Evolutionary conservation across 1,140 invertebrate genomes (phyloP).

Genomic region (Neodiprion lecontei): DNA sequence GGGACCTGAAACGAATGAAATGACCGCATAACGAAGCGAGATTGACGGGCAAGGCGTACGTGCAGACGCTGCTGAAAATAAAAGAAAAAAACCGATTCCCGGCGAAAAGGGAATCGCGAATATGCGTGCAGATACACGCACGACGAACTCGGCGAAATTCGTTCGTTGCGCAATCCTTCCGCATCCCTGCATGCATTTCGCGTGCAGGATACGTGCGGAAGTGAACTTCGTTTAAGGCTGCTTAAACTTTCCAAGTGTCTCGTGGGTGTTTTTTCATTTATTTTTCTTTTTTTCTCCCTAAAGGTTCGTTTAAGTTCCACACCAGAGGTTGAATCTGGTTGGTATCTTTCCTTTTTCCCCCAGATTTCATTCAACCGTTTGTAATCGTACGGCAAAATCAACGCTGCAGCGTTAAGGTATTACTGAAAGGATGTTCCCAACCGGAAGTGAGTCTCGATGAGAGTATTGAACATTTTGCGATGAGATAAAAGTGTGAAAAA

Average conservation of each 20-base stretch:
- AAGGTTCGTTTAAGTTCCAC: not conserved
- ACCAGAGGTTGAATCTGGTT: too few relatives aligned
- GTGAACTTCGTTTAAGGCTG: not conserved
- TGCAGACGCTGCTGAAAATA: conserved; percentile 11
- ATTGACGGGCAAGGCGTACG: not conserved
- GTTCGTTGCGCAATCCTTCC: not conserved
- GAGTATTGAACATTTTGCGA: not conserved
- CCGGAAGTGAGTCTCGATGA: too few relatives aligned
- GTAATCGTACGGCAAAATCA: too few relatives aligned
- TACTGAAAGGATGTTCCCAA: not conserved
- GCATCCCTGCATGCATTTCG: not conserved
- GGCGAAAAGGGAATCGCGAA: conserved; percentile 13
- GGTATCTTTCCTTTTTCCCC: too few relatives aligned
- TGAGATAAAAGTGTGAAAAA: not conserved
- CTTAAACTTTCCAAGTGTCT: not conserved
- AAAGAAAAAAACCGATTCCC: conserved; percentile 13
- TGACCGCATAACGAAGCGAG: conserved; percentile 15
- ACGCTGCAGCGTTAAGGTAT: too few relatives aligned
- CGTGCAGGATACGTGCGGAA: too few relatives aligned
- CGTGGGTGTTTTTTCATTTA: not conserved
- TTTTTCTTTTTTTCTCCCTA: not conserved
- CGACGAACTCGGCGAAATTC: too few relatives aligned
- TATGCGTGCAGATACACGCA: not conserved
- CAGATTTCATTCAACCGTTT: too few relatives aligned
- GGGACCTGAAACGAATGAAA: conserved; percentile 57